A percentile compares a stretch with the other conserved stretches of the same genome.
Conservation (phyloP, 2,888 invertebrate genomes). For the Myopa tessellatipennis region DNA sequence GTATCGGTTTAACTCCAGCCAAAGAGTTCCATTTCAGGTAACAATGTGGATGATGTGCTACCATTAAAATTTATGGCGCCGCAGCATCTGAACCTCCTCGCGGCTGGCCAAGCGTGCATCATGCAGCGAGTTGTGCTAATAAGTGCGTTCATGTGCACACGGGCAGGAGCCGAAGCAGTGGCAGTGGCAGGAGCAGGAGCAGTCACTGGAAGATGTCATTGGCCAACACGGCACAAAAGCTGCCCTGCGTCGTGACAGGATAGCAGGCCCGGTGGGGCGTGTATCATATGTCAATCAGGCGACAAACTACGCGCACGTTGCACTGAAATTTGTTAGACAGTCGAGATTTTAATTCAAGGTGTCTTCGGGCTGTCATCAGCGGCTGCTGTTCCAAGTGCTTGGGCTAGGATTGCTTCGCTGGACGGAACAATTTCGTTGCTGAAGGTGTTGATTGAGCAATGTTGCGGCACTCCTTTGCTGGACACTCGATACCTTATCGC, state of each 20-base stretch:
- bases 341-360: constrained; percentile 18
- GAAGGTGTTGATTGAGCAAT: constrained; percentile 12
- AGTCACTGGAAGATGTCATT: background rate
- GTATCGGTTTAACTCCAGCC: constrained; percentile 31
- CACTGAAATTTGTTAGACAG: constrained; percentile 18
- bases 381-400: background rate
- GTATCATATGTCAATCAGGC: constrained; percentile 31
- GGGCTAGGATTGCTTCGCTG: background rate
- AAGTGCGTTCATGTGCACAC: background rate
- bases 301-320: background rate
- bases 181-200: background rate
- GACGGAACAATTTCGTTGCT: background rate
- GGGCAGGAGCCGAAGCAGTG: background rate
- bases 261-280: constrained; percentile 14
- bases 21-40: constrained; percentile 32
- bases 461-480: background rate
- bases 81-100: background rate
- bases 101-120: background rate
- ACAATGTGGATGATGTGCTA: constrained; percentile 33
- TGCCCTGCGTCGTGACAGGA: background rate
- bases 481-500: background rate
- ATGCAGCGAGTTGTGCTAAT: background rate
- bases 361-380: background rate
- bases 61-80: constrained; percentile 34
- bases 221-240: background rate